These are phyloP conservation scores for Drosophila rubida DNA, from an alignment of 2,888 invertebrate species.

Conservation along the genomic window DNA sequence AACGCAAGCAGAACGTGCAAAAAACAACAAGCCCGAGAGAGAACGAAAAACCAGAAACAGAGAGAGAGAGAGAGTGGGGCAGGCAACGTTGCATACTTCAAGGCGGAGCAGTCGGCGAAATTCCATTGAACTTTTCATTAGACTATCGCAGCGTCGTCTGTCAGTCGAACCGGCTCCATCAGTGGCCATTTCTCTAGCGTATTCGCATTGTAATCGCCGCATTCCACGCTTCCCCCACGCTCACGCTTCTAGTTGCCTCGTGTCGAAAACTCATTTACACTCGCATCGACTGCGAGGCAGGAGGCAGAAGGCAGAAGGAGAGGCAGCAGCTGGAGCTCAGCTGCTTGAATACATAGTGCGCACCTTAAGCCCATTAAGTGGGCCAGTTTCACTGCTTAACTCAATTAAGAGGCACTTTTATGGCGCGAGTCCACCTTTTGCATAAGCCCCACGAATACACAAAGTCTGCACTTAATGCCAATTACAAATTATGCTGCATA, in stretches of 20 bases:
- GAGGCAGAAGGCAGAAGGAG: neutral
- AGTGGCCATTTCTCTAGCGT: conserved; percentile 5
- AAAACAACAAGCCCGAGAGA: conserved; percentile 9
- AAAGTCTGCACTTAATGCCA: conserved; percentile 6
- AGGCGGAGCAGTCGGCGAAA: conserved; percentile 35
- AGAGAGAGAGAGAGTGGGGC: neutral
- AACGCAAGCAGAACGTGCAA: conserved; percentile 45
- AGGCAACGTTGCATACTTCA: conserved; percentile 55
- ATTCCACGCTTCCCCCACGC: conserved; percentile 8
- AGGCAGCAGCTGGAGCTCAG: neutral
- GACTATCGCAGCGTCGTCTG: neutral
- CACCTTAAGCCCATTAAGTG: conserved; percentile 10
- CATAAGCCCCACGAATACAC: neutral
- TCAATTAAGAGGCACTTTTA: conserved; percentile 5
- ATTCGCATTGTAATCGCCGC: conserved; percentile 25
- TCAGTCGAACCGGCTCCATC: neutral
- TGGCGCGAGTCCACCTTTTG: neutral
- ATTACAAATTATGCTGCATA: neutral
- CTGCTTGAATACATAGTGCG: conserved; percentile 1
- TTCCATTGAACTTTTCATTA: conserved; percentile 50
- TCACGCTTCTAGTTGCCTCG: conserved; percentile 4
- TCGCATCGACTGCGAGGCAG: neutral
- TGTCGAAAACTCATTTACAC: conserved; percentile 9
- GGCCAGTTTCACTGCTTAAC: conserved; percentile 11
- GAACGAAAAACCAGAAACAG: too few species aligned